Evolutionary conservation across 1,140 invertebrate species (phyloP).

Genomic region (Chrysoperla carnea): DNA sequence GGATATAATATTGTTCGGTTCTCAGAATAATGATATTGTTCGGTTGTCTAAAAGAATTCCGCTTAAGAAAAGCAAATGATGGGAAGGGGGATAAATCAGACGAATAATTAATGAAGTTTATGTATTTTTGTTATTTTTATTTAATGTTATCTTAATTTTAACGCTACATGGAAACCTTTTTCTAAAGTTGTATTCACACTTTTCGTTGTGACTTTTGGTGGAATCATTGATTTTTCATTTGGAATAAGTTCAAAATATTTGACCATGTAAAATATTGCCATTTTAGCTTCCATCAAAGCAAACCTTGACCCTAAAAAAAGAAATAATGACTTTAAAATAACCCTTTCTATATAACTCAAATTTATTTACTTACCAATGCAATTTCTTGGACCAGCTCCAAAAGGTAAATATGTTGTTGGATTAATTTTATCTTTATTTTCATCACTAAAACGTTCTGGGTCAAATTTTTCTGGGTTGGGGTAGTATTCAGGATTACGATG

Average conservation of each 20-base stretch:
- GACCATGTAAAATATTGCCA: constrained; percentile 23
- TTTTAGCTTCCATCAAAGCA: constrained; percentile 37
- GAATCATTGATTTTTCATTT: constrained; percentile 6
- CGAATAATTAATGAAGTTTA: too few relatives aligned
- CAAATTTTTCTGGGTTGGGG: constrained; percentile 28
- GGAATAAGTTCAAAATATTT: constrained; percentile 7
- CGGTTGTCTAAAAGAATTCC: too few relatives aligned
- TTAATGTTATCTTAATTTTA: too few relatives aligned
- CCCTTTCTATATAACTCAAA: too few relatives aligned
- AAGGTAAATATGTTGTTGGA: constrained; percentile 27
- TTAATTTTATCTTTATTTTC: constrained; percentile 19
- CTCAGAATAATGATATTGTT: too few relatives aligned
- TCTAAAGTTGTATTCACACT: too few relatives aligned
- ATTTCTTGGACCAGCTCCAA: constrained; percentile 29
- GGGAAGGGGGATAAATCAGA: too few relatives aligned
- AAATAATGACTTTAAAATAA: too few relatives aligned
- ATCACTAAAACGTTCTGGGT: constrained; percentile 32
- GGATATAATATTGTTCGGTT: too few relatives aligned
- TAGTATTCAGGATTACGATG: constrained; percentile 30
- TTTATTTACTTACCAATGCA: constrained; percentile 11
- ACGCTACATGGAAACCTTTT: too few relatives aligned
- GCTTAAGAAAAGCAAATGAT: too few relatives aligned
- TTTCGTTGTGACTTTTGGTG: constrained; percentile 5
- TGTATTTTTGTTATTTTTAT: too few relatives aligned
- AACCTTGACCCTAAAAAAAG: constrained; percentile 23